Evolutionary conservation across 2,888 invertebrate species (phyloP).

Genomic region (Synergus laeviventris): DNA sequence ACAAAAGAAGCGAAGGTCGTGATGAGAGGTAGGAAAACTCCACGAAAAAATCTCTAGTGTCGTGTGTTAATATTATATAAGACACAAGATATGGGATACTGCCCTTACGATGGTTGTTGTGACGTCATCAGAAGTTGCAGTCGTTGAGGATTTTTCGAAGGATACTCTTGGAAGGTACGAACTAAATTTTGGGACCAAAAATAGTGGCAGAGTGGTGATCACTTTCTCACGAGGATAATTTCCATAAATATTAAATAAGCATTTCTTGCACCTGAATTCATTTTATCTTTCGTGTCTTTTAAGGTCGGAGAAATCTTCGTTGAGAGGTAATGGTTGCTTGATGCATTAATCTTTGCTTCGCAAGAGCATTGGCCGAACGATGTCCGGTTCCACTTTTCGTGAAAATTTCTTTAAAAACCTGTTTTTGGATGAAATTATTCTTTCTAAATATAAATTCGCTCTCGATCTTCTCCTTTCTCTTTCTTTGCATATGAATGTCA

Average conservation of each 20-base stretch:
- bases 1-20: not conserved
- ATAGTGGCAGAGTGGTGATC: not conserved
- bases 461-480: not conserved
- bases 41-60: conserved; percentile 17
- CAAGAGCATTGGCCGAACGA: conserved; percentile 58
- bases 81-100: conserved; percentile 64
- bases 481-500: not conserved
- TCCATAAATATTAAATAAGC: no score
- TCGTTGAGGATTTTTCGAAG: conserved; percentile 71
- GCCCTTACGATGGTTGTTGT: conserved; percentile 58
- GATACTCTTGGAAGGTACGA: conserved; percentile 73
- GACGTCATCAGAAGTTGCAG: conserved; percentile 67
- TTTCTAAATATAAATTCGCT: not conserved
- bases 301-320: conserved; percentile 72
- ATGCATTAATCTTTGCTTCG: conserved; percentile 56
- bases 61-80: conserved; percentile 22
- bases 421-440: not conserved
- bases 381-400: conserved; percentile 59
- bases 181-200: not conserved
- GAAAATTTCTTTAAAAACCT: not conserved
- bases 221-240: no score
- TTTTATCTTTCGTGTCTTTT: conserved; percentile 59
- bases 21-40: not conserved
- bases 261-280: not conserved
- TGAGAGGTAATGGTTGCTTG: conserved; percentile 48